Percentiles rank a stretch among this genome's conserved stretches.
phyloP scores from a whole-genome alignment of 2,888 invertebrate species.

The Drosophila fungiperda region DNA sequence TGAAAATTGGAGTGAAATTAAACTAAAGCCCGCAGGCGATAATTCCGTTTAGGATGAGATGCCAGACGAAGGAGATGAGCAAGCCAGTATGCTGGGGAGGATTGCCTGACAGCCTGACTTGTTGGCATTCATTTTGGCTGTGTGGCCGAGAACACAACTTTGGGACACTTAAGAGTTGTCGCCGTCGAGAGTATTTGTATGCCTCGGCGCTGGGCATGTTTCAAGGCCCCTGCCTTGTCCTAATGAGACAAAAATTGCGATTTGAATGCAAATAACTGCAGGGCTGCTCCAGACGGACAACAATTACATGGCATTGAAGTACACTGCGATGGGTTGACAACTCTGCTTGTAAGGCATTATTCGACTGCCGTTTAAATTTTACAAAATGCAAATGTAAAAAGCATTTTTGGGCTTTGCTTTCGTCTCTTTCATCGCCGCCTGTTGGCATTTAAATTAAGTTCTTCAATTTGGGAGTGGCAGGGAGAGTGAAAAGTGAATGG shows the following conservation, averaged over 20 bases:
- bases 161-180: constrained; percentile 75
- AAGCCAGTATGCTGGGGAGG: neutral
- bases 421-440: constrained; percentile 24
- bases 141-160: constrained; percentile 66
- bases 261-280: constrained; percentile 81
- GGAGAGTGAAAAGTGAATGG: neutral
- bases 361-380: constrained; percentile 72
- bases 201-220: constrained; percentile 45
- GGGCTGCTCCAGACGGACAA: constrained; percentile 73
- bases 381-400: constrained; percentile 66
- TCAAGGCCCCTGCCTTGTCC: constrained; percentile 53
- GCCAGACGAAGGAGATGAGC: constrained; percentile 5
- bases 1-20: constrained; percentile 78
- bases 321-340: constrained; percentile 28
- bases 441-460: constrained; percentile 74
- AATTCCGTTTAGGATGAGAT: constrained; percentile 42
- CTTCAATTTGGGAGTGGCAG: constrained; percentile 20
- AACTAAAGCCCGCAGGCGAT: constrained; percentile 73
- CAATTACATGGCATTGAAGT: constrained; percentile 69
- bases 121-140: constrained; percentile 72
- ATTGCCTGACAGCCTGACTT: constrained; percentile 57
- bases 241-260: constrained; percentile 81
- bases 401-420: constrained; percentile 51
- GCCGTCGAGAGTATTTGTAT: constrained; percentile 33
- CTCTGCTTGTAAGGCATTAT: constrained; percentile 13